Conservation (phyloP, 2,888 invertebrate genomes). For the Plagodis pulveraria region DNA sequence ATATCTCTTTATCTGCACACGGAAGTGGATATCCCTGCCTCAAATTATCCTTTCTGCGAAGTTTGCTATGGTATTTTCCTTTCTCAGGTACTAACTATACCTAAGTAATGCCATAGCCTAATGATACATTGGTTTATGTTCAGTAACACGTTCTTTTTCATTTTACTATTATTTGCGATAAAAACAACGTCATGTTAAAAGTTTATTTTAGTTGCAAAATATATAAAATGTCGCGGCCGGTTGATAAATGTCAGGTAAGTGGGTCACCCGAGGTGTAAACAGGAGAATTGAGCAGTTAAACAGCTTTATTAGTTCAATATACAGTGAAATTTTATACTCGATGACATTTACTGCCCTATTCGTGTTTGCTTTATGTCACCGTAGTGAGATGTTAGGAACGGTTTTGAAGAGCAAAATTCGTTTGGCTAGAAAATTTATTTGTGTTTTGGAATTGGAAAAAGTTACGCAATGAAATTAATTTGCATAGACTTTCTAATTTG, state of each 20-base stretch:
- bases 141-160: background rate
- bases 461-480: too few species aligned
- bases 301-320: slow-evolving; percentile 56
- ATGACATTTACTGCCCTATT: slow-evolving; percentile 30
- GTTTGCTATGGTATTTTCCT: too few species aligned
- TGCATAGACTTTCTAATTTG: too few species aligned
- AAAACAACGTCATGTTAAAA: slow-evolving; percentile 19
- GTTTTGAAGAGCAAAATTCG: background rate
- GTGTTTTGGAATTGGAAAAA: too few species aligned
- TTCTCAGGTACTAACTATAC: too few species aligned
- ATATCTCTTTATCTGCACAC: too few species aligned
- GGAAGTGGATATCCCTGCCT: too few species aligned
- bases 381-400: slow-evolving; percentile 5
- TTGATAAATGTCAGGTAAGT: slow-evolving; percentile 67
- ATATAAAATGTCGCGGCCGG: slow-evolving; percentile 55
- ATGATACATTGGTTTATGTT: background rate
- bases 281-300: slow-evolving; percentile 55
- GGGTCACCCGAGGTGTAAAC: slow-evolving; percentile 64
- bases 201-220: slow-evolving; percentile 49
- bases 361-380: slow-evolving; percentile 12
- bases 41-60: too few species aligned
- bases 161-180: slow-evolving; percentile 13
- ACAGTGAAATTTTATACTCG: slow-evolving; percentile 32
- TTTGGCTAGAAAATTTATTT: too few species aligned
- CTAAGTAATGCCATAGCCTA: too few species aligned